Evolutionary conservation across 2,888 invertebrate genomes (phyloP), one percentile per base, ranked within the genome.

Genomic region (Cheilosia grossa): DNA sequence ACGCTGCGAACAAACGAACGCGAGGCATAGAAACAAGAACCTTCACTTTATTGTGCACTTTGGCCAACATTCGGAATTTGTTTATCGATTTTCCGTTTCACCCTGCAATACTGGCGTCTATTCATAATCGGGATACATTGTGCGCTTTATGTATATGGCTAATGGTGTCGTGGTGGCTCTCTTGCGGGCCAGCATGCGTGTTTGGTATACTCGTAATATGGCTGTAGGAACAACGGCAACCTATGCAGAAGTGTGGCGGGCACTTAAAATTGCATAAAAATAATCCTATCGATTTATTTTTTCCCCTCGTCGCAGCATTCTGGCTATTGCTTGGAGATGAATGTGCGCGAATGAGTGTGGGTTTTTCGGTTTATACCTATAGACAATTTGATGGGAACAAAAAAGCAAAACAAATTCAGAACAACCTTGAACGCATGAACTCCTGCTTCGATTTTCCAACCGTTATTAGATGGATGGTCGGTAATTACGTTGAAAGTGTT

Each of bases 401-500:
- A 67, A 82, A 72, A 42, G 37, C 15, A 51, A 59, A 54, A 2
- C 6, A 44, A 9, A 17, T 64, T 67, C 33, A 6, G 17, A 17
- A 40, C 42, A 78, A 82, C 82, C 82, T 82, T 82, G 78, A 82
- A 82, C 82, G 67, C 82, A 78, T 82, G 75, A 70, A 75, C 77
- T 82, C 70, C 75, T 82, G 58, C 44, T 82, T 73, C 33, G 82
- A 78, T 82, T 82, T 82, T 42, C 21, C 56, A 44, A 30, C 42
- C 33, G 15, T 24, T 53, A 10, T 9, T 9, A 19, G 47, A 53
- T 54, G 4, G 54, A 27, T 40, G 51, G 37, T 30, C 15, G 47
- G 13, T 69, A 47, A 58, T 56, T 69, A 58, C 33, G 30, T 54
- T 53, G 67, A 67, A 56, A 44, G 58, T 58, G 56, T 56, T 53